phyloP scores from a whole-genome alignment of 2,113 vertebrate species.

The Phycodurus eques region DNA sequence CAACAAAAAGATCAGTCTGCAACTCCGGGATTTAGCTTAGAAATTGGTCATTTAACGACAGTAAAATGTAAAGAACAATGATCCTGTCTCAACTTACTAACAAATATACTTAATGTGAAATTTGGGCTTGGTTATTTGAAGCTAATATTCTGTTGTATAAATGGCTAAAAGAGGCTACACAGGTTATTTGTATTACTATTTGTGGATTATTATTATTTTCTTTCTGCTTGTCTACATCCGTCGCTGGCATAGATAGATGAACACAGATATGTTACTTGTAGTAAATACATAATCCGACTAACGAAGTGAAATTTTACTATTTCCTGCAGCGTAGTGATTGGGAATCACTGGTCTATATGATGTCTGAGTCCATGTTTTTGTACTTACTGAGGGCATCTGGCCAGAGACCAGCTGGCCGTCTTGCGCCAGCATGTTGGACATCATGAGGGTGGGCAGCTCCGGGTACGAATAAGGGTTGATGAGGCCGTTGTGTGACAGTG shows the following conservation, averaged over 20 bases:
- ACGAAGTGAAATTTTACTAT: too few relatives aligned
- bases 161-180: too few relatives aligned
- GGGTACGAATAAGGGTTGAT: conserved; percentile 94
- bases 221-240: too few relatives aligned
- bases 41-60: too few relatives aligned
- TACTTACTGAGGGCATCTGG: conserved; percentile 96
- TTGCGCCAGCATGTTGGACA: conserved; percentile 96
- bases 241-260: too few relatives aligned
- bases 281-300: too few relatives aligned
- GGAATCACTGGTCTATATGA: neutral
- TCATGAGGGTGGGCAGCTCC: conserved; percentile 97
- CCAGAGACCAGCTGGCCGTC: conserved; percentile 92
- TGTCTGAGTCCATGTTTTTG: neutral
- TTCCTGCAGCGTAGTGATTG: too few relatives aligned
- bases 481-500: conserved; percentile 89
- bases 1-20: neutral
- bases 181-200: too few relatives aligned
- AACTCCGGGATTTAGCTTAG: neutral
- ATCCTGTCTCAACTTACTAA: neutral
- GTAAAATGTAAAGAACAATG: neutral
- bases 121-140: too few relatives aligned
- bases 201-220: too few relatives aligned
- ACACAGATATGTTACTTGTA: too few relatives aligned
- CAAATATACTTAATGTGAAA: neutral
- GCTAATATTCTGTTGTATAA: too few relatives aligned